These are phyloP conservation scores for Oxyteleia sp. DNA, from an alignment of 2,888 invertebrate genomes.

Conservation along the genomic window DNA sequence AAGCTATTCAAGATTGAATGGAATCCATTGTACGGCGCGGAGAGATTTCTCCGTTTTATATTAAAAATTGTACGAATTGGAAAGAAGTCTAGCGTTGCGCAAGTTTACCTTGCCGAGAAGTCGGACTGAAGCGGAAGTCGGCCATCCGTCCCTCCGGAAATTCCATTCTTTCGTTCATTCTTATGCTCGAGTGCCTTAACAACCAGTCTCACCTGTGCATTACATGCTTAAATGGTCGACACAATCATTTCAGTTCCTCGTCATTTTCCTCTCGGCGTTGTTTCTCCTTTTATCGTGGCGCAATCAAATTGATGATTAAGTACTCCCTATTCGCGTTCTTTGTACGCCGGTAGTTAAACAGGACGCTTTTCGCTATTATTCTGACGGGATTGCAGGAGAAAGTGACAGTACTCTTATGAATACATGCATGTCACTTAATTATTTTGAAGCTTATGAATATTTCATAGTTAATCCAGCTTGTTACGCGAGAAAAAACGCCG, in stretches of 20 bases:
- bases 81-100: slow-evolving; percentile 37
- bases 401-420: slow-evolving; percentile 9
- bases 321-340: slow-evolving; percentile 9
- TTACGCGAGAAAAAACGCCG: neutral
- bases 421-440: slow-evolving; percentile 30
- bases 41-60: slow-evolving; percentile 40
- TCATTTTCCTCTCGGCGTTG: slow-evolving; percentile 29
- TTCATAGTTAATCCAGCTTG: slow-evolving; percentile 23
- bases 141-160: slow-evolving; percentile 62
- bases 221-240: slow-evolving; percentile 59
- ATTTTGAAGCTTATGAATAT: slow-evolving; percentile 36
- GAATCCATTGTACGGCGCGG: slow-evolving; percentile 26
- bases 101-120: slow-evolving; percentile 51
- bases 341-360: neutral
- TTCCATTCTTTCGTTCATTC: slow-evolving; percentile 66
- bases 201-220: slow-evolving; percentile 57
- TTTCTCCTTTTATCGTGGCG: slow-evolving; percentile 36
- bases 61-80: slow-evolving; percentile 54
- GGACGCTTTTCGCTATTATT: neutral
- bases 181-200: slow-evolving; percentile 61
- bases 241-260: slow-evolving; percentile 40
- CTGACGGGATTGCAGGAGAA: slow-evolving; percentile 9
- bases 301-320: slow-evolving; percentile 44
- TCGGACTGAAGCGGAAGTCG: slow-evolving; percentile 57
- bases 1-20: slow-evolving; percentile 40